A percentile compares a stretch with the other conserved stretches of the same genome.
Evolutionary conservation across 2,888 invertebrate genomes (phyloP).

Genomic region (Melinaea marsaeus): DNA sequence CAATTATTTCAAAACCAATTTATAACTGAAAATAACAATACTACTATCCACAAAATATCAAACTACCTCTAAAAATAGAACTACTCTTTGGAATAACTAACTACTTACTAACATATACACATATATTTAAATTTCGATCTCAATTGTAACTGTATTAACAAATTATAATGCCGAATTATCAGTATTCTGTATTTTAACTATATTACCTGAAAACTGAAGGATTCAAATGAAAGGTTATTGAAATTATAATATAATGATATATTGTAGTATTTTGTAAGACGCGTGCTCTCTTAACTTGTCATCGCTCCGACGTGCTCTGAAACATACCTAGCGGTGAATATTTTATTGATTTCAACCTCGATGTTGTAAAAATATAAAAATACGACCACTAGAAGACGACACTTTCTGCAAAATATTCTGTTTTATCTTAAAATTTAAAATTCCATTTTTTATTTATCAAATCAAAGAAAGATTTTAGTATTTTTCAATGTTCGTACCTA

Average conservation of each 20-base stretch:
- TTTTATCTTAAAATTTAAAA: too few species aligned
- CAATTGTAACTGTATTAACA: background rate
- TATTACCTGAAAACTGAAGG: too few species aligned
- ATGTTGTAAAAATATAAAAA: too few species aligned
- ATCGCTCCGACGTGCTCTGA: background rate
- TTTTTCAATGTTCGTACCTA: background rate
- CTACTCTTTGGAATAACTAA: constrained; percentile 15
- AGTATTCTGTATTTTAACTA: background rate
- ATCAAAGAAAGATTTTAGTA: too few species aligned
- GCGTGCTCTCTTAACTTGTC: constrained; percentile 14
- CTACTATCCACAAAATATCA: constrained; percentile 9
- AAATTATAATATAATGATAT: constrained; percentile 8
- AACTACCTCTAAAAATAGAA: constrained; percentile 20
- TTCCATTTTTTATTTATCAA: too few species aligned
- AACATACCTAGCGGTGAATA: background rate
- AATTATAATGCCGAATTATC: background rate
- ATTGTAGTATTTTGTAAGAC: constrained; percentile 12
- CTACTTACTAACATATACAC: constrained; percentile 6
- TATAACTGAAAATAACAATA: background rate
- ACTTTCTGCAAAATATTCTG: too few species aligned
- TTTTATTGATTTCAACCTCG: too few species aligned
- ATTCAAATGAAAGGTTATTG: background rate
- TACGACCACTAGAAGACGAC: too few species aligned
- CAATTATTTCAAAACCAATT: constrained; percentile 12
- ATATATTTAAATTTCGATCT: background rate